Evolutionary conservation across 2,888 invertebrate species (phyloP).

Genomic region (Mellilla xanthometata): DNA sequence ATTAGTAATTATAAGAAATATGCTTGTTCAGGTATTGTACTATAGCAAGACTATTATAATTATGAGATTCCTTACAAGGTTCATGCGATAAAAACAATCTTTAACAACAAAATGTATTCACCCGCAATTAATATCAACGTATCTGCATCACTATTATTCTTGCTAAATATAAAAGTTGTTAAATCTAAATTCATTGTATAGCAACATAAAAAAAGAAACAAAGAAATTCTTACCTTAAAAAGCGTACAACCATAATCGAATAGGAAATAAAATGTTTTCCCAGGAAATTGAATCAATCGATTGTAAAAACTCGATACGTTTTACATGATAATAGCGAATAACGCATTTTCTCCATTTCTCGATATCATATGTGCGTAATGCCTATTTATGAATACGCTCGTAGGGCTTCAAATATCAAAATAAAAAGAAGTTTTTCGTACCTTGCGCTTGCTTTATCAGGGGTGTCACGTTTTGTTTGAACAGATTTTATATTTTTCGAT

Average conservation of each 20-base stretch:
- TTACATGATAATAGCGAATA: slow-evolving; percentile 4
- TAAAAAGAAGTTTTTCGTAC: slow-evolving; percentile 17
- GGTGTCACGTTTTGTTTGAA: background rate
- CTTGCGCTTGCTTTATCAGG: background rate
- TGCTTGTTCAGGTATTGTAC: too few relatives aligned
- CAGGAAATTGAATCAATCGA: slow-evolving; percentile 8
- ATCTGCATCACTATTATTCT: too few relatives aligned
- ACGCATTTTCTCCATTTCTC: slow-evolving; percentile 6
- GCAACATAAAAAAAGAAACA: background rate
- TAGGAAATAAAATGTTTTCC: slow-evolving; percentile 3
- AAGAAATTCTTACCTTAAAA: background rate
- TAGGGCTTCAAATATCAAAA: slow-evolving; percentile 21
- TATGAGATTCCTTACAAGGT: too few relatives aligned
- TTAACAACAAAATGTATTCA: too few relatives aligned
- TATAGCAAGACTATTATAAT: too few relatives aligned
- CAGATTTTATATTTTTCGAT: too few relatives aligned
- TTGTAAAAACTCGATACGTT: slow-evolving; percentile 9
- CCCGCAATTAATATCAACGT: too few relatives aligned
- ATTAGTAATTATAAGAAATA: too few relatives aligned
- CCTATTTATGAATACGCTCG: slow-evolving; percentile 9
- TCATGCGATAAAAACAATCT: too few relatives aligned
- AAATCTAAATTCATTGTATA: too few relatives aligned
- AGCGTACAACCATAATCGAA: slow-evolving; percentile 3
- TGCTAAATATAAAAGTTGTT: too few relatives aligned
- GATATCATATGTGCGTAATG: background rate